Evolutionary conservation across 2,113 vertebrate genomes (phyloP).

Genomic region (Centrocercus urophasianus): DNA sequence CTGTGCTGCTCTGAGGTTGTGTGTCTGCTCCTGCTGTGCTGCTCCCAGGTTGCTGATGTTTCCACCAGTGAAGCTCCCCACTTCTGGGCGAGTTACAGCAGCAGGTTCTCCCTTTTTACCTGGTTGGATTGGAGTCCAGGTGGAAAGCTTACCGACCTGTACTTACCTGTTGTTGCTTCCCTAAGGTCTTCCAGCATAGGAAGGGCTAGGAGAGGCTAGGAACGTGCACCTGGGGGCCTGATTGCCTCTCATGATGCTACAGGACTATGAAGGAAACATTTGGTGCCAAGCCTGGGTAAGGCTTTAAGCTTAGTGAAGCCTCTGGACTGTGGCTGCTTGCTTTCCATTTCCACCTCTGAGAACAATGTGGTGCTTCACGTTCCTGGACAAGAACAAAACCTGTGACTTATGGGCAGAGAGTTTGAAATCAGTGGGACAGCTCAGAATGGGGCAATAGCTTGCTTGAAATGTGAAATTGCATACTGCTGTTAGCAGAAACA

Average conservation of each 20-base stretch:
- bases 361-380: background rate
- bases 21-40: background rate
- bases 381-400: background rate
- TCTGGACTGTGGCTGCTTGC: background rate
- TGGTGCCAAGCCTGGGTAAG: background rate
- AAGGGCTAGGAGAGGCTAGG: background rate
- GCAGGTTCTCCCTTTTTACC: background rate
- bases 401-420: background rate
- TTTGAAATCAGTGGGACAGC: background rate
- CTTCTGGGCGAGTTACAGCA: background rate
- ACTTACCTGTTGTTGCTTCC: background rate
- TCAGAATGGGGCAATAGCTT: rapidly evolving
- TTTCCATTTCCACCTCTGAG: background rate
- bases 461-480: background rate
- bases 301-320: background rate
- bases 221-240: background rate
- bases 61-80: background rate
- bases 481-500: background rate
- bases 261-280: background rate
- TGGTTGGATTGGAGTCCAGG: background rate
- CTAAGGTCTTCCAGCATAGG: background rate
- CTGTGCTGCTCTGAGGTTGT: background rate
- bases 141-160: background rate
- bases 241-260: background rate
- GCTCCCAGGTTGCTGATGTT: background rate